Percentiles rank a stretch among this genome's conserved stretches.
phyloP scores from a whole-genome alignment of 1,140 invertebrate genomes.

The Drosophila jambulina region DNA sequence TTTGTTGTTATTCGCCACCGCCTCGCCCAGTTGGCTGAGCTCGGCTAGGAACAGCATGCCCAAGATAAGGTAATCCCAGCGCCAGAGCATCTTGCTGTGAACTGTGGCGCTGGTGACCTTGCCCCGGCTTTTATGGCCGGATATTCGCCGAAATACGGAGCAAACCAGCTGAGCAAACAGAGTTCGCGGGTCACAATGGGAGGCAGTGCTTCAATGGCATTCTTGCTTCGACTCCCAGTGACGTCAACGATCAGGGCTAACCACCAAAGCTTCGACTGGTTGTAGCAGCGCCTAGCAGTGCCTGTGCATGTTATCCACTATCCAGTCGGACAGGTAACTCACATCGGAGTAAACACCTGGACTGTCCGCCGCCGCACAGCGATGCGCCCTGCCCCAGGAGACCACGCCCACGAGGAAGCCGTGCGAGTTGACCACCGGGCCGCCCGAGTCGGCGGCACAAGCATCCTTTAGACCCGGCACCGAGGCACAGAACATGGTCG shows the following conservation, averaged over 20 bases:
- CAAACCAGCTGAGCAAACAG: slow-evolving; percentile 65
- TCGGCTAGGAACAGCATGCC: slow-evolving; percentile 40
- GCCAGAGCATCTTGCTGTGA: slow-evolving; percentile 52
- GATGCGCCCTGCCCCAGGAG: slow-evolving; percentile 90
- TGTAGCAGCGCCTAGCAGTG: slow-evolving; percentile 42
- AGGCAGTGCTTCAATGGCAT: slow-evolving; percentile 34
- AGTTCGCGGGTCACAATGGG: slow-evolving; percentile 27
- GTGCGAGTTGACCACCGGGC: slow-evolving; percentile 86
- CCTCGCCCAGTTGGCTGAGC: slow-evolving; percentile 10
- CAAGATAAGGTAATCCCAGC: slow-evolving; percentile 51
- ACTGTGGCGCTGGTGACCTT: slow-evolving; percentile 52
- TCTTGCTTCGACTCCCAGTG: slow-evolving; percentile 7
- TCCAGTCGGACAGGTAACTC: slow-evolving; percentile 74
- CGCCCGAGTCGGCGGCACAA: slow-evolving; percentile 89
- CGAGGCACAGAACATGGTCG: slow-evolving; percentile 86
- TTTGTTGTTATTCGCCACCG: background rate
- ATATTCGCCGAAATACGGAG: slow-evolving; percentile 45
- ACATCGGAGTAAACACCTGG: slow-evolving; percentile 89
- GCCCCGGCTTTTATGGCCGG: slow-evolving; percentile 58
- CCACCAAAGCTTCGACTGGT: background rate
- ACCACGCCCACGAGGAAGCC: slow-evolving; percentile 88
- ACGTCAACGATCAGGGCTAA: slow-evolving; percentile 45
- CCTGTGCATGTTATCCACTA: slow-evolving; percentile 52
- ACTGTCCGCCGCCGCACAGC: slow-evolving; percentile 85
- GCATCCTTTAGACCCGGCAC: slow-evolving; percentile 86